A percentile compares a stretch with the other conserved stretches of the same genome.
Conservation (phyloP, 2,113 vertebrate species). For the Notothenia coriiceps region DNA sequence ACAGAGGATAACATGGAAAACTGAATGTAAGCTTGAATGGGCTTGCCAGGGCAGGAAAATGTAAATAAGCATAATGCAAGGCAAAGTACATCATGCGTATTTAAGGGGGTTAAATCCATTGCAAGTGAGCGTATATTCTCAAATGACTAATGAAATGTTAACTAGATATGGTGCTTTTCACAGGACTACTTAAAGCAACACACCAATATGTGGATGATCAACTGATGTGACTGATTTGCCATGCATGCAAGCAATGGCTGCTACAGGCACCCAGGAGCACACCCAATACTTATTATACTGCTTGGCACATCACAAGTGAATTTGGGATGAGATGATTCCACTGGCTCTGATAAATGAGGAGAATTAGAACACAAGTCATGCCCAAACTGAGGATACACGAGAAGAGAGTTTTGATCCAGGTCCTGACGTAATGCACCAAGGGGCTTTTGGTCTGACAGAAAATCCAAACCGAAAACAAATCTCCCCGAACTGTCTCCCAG, state of each 20-base stretch:
- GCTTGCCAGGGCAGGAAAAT: constrained; percentile 39
- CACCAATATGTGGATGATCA: background rate
- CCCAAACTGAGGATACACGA: constrained; percentile 30
- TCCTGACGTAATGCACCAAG: constrained; percentile 31
- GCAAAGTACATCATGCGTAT: constrained; percentile 45
- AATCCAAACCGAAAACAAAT: constrained; percentile 14
- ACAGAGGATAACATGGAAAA: constrained; percentile 16
- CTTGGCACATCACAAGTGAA: constrained; percentile 48
- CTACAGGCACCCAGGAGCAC: constrained; percentile 8
- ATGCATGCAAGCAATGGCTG: constrained; percentile 42
- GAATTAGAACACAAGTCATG: constrained; percentile 30
- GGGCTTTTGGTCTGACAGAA: constrained; percentile 41
- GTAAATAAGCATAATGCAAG: constrained; percentile 18
- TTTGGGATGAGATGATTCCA: constrained; percentile 74
- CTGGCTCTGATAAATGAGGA: constrained; percentile 60
- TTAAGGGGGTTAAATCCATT: constrained; percentile 10
- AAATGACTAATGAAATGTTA: background rate
- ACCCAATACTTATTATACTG: background rate
- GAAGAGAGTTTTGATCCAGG: constrained; percentile 36
- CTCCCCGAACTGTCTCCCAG: constrained; percentile 35
- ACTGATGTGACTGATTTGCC: constrained; percentile 20
- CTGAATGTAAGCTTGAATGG: constrained; percentile 27
- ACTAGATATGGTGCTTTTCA: constrained; percentile 37
- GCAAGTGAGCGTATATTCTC: background rate
- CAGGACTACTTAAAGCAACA: constrained; percentile 51